A percentile compares a stretch with the other conserved stretches of the same genome.
Conservation (phyloP, 2,888 invertebrate genomes). For the Aphrophora alni region DNA sequence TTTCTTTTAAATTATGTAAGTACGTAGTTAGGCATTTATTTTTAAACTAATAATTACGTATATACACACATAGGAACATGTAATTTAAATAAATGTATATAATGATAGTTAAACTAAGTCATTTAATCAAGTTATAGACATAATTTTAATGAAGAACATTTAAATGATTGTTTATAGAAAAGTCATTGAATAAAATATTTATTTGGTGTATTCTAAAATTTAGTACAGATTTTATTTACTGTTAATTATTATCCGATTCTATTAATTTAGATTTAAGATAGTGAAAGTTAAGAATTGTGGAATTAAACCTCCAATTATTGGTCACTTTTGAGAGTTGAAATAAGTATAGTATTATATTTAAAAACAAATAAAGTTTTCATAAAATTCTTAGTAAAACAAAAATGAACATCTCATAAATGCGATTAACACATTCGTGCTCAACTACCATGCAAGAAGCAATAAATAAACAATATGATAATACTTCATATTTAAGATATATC, state of each 20-base stretch:
- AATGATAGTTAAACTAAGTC: not conserved
- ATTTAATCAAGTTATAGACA: not conserved
- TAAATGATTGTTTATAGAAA: not conserved
- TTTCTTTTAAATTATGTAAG: not conserved
- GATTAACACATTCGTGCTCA: too few species aligned
- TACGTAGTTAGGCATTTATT: not conserved
- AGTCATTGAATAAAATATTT: not conserved
- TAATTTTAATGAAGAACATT: not conserved
- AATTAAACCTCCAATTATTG: too few species aligned
- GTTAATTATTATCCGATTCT: not conserved
- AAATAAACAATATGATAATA: too few species aligned
- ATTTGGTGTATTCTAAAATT: not conserved
- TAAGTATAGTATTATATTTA: too few species aligned
- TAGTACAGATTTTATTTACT: not conserved
- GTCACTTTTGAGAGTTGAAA: too few species aligned
- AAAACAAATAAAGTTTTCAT: too few species aligned
- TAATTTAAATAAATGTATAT: not conserved
- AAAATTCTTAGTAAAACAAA: too few species aligned
- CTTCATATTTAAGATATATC: too few species aligned
- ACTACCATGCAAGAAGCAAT: too few species aligned
- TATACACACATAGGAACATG: not conserved
- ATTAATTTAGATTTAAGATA: not conserved
- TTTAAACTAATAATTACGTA: not conserved
- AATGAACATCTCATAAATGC: too few species aligned
- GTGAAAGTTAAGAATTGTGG: too few species aligned